Base-by-base conservation (phyloP, 1,140 invertebrate species). In the Mactra quadrangularis region DNA sequence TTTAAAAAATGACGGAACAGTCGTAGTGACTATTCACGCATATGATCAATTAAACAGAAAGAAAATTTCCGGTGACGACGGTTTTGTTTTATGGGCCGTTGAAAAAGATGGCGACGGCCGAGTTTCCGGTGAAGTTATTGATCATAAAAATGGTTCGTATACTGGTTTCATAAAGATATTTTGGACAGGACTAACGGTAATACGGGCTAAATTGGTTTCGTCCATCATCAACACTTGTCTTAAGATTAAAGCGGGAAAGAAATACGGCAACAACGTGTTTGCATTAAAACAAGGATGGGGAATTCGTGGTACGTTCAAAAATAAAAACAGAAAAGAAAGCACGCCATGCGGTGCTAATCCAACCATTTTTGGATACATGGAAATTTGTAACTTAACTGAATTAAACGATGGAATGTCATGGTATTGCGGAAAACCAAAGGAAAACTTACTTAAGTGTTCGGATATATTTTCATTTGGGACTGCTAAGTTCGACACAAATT, bases 91-190 rank as follows among this genome's bases (percentile, higher is more conserved):
- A 17, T 70, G 47, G 38, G 77, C 64, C 3, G 11, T 15, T 25
- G 25, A 66, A 41, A 41, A n/a, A 19, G 29, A 41, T 15, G 77
- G 77, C 11, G 50, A 81, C 11, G 74, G 74, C n/a, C 47, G 22
- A n/a, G 38, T 81, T 70, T 62, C 66, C 35, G 66, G 77, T 29
- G 17, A 71, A 2, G 66, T 81, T n/a, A 47, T 53, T 29, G 77
- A 81, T 35, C 77, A 81, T 45, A 60, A 60, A 55, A 81, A 81
- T 60, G 77, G 77, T 13, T 55, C 53, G 3, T 81, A 81, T 27
- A 81, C 64, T 6, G 77, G 50, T 22, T 29, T 15, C 33, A n/a
- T 81, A 38, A 71, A 59, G 68, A 27, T 71, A 3, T 57, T 31
- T 22, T 81, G 77, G 77, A 19, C 66, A 0, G 77, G 77, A 60